phyloP scores from a whole-genome alignment of 2,113 vertebrate genomes.

The Tragelaphus scriptus region DNA sequence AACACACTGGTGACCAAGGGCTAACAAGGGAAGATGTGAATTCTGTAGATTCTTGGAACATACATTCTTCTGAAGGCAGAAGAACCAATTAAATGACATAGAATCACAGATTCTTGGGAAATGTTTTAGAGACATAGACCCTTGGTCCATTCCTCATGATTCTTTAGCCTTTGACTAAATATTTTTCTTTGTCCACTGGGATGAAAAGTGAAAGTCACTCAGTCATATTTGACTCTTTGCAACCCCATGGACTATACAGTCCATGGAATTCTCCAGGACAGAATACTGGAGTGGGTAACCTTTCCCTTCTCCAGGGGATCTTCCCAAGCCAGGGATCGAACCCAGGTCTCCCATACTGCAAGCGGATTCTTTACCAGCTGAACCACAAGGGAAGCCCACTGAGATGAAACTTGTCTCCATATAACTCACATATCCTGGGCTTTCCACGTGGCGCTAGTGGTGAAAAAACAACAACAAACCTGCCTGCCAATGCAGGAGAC shows the following conservation, averaged over 20 bases:
- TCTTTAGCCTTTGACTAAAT: background rate
- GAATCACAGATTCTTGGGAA: background rate
- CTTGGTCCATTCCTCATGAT: background rate
- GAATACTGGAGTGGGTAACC: background rate
- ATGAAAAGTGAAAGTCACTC: background rate
- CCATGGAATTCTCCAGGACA: background rate
- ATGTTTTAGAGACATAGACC: background rate
- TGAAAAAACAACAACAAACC: background rate
- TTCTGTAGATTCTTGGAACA: background rate
- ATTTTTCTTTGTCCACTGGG: background rate
- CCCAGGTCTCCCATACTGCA: background rate
- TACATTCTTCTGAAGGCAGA: background rate
- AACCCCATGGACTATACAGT: background rate
- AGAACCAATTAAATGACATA: background rate
- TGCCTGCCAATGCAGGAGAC: background rate
- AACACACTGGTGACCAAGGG: background rate
- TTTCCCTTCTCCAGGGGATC: background rate
- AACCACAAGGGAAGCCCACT: background rate
- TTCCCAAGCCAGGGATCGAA: background rate
- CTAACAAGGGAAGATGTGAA: background rate
- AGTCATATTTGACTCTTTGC: background rate
- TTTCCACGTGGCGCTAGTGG: background rate
- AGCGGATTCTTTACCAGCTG: background rate
- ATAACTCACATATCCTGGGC: background rate
- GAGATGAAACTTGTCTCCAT: background rate